Evolutionary conservation across 2,113 vertebrate species (phyloP).

Genomic region (Burhinus oedicnemus): DNA sequence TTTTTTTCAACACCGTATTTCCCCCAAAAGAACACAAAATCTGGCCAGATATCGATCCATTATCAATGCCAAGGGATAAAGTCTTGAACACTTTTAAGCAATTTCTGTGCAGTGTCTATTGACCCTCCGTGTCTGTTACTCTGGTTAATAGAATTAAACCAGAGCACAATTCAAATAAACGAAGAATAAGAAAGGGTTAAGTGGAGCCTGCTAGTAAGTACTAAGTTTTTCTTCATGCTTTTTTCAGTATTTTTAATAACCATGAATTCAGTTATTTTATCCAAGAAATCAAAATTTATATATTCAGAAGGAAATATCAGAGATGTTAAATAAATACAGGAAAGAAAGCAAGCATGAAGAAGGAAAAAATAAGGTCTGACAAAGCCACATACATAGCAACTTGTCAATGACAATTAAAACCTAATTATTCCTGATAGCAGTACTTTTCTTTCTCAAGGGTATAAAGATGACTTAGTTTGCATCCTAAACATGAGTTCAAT

Average conservation of each 20-base stretch:
- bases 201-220: background rate
- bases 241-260: background rate
- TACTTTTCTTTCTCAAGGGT: constrained; percentile 2
- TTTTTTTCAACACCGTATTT: background rate
- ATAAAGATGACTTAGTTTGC: background rate
- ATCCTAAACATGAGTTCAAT: constrained; percentile 13
- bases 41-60: background rate
- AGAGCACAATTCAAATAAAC: background rate
- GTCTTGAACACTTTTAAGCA: background rate
- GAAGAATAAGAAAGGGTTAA: background rate
- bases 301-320: background rate
- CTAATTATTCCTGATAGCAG: constrained; percentile 4
- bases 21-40: background rate
- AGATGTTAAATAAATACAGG: background rate
- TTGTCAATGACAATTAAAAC: constrained; percentile 27
- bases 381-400: background rate
- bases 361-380: background rate
- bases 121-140: background rate
- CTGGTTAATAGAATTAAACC: constrained; percentile 15
- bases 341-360: background rate
- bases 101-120: background rate
- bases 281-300: background rate
- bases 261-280: background rate
- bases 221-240: background rate
- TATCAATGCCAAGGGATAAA: background rate